A percentile compares a stretch with the other conserved stretches of the same genome.
phyloP scores from a whole-genome alignment of 2,113 vertebrate genomes.

The Chascanopsetta lugubris region DNA sequence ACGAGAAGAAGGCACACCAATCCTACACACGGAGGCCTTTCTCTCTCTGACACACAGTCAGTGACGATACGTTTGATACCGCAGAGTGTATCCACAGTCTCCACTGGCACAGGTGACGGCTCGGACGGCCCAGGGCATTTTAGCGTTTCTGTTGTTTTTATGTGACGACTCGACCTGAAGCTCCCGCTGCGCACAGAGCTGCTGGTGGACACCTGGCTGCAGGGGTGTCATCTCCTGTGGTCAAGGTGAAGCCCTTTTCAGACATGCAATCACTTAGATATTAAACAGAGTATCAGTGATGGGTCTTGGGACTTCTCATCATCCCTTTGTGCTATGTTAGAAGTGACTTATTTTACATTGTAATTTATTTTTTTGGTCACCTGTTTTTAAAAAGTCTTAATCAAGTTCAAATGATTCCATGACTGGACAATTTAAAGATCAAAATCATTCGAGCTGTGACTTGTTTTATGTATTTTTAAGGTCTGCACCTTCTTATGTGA shows the following conservation, averaged over 20 bases:
- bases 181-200: constrained; percentile 27
- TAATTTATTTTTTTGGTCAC: no score
- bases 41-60: constrained; percentile 61
- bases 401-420: no score
- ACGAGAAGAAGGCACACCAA: constrained; percentile 70
- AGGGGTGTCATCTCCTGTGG: constrained; percentile 4
- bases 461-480: no score
- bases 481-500: no score
- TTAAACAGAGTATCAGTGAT: not conserved
- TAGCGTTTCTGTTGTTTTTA: constrained; percentile 44
- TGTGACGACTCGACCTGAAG: constrained; percentile 36
- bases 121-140: constrained; percentile 32
- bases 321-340: no score
- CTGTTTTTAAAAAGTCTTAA: no score
- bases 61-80: constrained; percentile 48
- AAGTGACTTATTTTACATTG: no score
- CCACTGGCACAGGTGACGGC: constrained; percentile 27
- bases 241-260: constrained; percentile 40
- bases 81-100: constrained; percentile 31
- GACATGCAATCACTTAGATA: not conserved
- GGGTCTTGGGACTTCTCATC: no score
- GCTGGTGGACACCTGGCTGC: constrained; percentile 16
- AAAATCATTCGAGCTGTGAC: no score
- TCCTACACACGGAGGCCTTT: constrained; percentile 69
- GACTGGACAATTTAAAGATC: no score